Evolutionary conservation across 2,113 vertebrate species (phyloP).

Genomic region (Tichodroma muraria): DNA sequence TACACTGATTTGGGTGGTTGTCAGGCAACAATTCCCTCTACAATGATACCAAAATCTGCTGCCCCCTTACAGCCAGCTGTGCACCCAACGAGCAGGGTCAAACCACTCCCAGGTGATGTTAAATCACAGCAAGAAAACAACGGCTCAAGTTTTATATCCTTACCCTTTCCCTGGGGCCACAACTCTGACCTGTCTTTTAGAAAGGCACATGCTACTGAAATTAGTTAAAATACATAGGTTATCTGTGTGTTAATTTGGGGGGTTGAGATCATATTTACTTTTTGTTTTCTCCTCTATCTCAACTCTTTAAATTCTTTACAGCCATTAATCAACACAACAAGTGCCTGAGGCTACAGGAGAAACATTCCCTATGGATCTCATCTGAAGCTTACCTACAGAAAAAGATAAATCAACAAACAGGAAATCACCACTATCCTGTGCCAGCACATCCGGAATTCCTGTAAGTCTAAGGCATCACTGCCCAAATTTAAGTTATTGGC

Average conservation of each 20-base stretch:
- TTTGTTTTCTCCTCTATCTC: neutral
- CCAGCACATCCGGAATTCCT: neutral
- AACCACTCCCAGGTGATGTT: neutral
- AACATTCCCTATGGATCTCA: neutral
- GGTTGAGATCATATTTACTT: neutral
- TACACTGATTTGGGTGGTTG: neutral
- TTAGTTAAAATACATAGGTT: neutral
- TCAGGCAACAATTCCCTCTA: neutral
- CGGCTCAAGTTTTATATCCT: accelerated
- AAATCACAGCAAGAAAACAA: neutral
- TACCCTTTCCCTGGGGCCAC: neutral
- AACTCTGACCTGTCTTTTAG: neutral
- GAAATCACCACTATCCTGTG: neutral
- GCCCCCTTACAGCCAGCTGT: neutral
- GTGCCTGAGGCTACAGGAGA: neutral
- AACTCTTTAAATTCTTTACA: neutral
- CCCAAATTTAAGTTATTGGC: too few species aligned
- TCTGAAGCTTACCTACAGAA: neutral
- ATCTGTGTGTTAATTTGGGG: neutral
- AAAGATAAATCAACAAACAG: neutral
- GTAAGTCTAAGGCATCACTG: accelerated
- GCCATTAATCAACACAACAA: neutral
- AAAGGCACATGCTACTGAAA: neutral
- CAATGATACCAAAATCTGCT: neutral
- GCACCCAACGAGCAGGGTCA: too few species aligned